Percentiles rank a stretch among this genome's conserved stretches.
Evolutionary conservation across 2,888 invertebrate species (phyloP).

Genomic region (Rhagium mordax): DNA sequence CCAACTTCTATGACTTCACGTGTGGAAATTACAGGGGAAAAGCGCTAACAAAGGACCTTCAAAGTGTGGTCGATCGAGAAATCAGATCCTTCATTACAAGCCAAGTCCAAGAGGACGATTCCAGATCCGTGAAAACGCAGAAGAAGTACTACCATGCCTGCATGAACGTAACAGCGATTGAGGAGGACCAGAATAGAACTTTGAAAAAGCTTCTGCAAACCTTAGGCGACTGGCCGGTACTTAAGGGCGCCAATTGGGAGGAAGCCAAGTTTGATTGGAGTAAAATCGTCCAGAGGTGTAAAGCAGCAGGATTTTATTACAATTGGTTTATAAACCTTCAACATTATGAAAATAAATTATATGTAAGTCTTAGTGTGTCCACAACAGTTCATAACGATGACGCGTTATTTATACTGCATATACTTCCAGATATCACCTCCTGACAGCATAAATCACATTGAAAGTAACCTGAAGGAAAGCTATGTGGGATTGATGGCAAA

Average conservation of each 20-base stretch:
- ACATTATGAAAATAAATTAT: constrained; percentile 29
- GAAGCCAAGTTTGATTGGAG: constrained; percentile 53
- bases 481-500: constrained; percentile 51
- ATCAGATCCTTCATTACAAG: constrained; percentile 46
- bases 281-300: constrained; percentile 39
- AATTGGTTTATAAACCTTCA: constrained; percentile 45
- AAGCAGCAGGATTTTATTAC: constrained; percentile 44
- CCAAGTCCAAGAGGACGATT: constrained; percentile 34
- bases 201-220: constrained; percentile 42
- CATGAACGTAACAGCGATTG: constrained; percentile 46
- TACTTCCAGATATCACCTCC: constrained; percentile 52
- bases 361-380: too few relatives aligned
- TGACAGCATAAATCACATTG: constrained; percentile 40
- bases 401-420: too few relatives aligned
- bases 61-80: constrained; percentile 42
- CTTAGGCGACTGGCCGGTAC: constrained; percentile 57
- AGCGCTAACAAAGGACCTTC: constrained; percentile 39
- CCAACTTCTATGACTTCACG: constrained; percentile 83
- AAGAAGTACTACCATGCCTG: constrained; percentile 49
- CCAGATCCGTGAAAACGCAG: constrained; percentile 39
- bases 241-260: constrained; percentile 52
- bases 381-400: too few relatives aligned
- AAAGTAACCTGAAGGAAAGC: constrained; percentile 32
- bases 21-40: constrained; percentile 70
- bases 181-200: constrained; percentile 46